Percentiles rank a stretch among this genome's conserved stretches.
These are phyloP conservation scores for Brachylomia viminalis DNA, from an alignment of 2,888 invertebrate species.

Conservation along the genomic window DNA sequence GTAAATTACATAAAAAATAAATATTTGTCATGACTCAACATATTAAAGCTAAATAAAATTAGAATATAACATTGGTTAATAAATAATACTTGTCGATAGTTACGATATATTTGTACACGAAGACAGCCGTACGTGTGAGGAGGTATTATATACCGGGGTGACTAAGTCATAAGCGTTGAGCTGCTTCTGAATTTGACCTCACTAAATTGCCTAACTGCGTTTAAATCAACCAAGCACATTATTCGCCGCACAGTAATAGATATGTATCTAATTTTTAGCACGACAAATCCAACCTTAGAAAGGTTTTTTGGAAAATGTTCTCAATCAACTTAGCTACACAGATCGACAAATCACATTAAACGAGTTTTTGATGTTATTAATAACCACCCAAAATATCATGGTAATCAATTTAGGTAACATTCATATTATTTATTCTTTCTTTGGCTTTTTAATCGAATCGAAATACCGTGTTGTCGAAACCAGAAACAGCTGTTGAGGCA, in stretches of 20 bases:
- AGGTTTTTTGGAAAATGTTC: conserved; percentile 48
- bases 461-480: conserved; percentile 32
- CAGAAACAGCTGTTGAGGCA: conserved; percentile 55
- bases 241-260: conserved; percentile 54
- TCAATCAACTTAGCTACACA: conserved; percentile 19
- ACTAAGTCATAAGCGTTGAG: conserved; percentile 68
- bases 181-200: conserved; percentile 50
- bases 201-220: conserved; percentile 3
- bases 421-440: conserved; percentile 21
- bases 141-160: conserved; percentile 80
- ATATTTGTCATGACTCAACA: conserved; percentile 88
- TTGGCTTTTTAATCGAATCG: conserved; percentile 38
- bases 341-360: not conserved
- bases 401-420: conserved; percentile 26
- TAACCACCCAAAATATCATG: conserved; percentile 4
- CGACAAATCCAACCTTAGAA: conserved; percentile 49
- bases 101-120: conserved; percentile 81
- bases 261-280: conserved; percentile 52
- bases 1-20: conserved; percentile 80
- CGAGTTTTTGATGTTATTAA: not conserved
- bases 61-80: conserved; percentile 74
- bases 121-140: conserved; percentile 79
- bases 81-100: conserved; percentile 85
- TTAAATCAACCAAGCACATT: conserved; percentile 43
- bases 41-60: conserved; percentile 81